Evolutionary conservation across 2,888 invertebrate genomes (phyloP), one percentile per base, ranked within the genome.

Genomic region (Ceriagrion tenellum): DNA sequence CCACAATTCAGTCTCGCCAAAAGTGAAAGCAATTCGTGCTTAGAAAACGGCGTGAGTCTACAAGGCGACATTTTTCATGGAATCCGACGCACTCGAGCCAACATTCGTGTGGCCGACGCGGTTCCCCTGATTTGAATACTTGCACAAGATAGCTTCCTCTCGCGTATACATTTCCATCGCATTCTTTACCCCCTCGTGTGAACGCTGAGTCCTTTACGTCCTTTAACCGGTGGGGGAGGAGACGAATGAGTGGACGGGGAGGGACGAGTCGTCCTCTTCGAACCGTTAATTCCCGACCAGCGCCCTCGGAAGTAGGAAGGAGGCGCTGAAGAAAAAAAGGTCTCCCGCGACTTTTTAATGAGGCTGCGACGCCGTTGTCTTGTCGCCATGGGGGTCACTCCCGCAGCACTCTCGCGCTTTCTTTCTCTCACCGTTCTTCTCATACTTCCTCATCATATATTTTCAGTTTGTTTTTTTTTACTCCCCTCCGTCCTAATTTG

Each of bases 131-230:
- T 81, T 81, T 35, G 81, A 81, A 35, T 35, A 35, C 81, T 81
- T 30, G 3, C 81, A 0, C 81, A 81, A 30, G 81, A 81, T 81
- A 8, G 81, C 81, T 81, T 35, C 81, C 81, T 12, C 35, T 35
- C 81, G 81, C 35, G 30, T 35, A 81, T 18, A 35, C 35, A 69
- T 69, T 69, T n/a, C 69, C 69, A 10, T 26, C 26, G 69, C 69
- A 81, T 81, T 81, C 81, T 35, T 81, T 69, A 47, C 69, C 69
- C 18, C 35, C 81, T 30, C 35, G 81, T 81, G 81, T 81, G 81
- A 81, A 81, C 81, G 30, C 35, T 13, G 35, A 81, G 81, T 26
- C 30, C 81, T 69, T 26, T 16, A 81, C 30, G n/a, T 74, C n/a
- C n/a, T n/a, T n/a, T n/a, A n/a, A n/a, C n/a, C n/a, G n/a, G n/a